These are phyloP conservation scores for Pangasius sanitwongsei DNA, from an alignment of 2,797 vertebrate genomes.

Conservation along the genomic window DNA sequence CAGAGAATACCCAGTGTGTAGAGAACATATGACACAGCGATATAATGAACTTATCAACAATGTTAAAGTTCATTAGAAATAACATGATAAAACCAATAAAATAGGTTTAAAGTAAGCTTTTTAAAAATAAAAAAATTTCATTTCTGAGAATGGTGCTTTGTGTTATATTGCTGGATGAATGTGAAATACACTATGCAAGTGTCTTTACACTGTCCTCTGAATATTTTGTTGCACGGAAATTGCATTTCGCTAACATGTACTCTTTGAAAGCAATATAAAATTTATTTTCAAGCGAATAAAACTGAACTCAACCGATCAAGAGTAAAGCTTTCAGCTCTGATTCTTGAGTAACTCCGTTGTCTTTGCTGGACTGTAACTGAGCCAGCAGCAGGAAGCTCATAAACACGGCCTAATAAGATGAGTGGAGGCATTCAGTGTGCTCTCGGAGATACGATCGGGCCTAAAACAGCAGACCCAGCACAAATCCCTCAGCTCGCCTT, in stretches of 20 bases:
- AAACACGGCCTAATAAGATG: slow-evolving; percentile 63
- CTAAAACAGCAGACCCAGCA: slow-evolving; percentile 65
- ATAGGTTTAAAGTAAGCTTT: background rate
- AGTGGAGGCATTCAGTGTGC: slow-evolving; percentile 60
- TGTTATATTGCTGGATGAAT: background rate
- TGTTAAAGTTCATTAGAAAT: background rate
- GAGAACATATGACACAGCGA: background rate
- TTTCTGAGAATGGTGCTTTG: background rate
- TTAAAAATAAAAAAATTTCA: background rate
- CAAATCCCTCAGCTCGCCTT: slow-evolving; percentile 60
- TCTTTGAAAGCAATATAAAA: background rate
- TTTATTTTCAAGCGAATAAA: background rate
- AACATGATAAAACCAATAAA: background rate
- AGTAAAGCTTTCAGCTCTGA: slow-evolving; percentile 33
- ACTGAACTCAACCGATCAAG: background rate
- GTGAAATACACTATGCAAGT: background rate
- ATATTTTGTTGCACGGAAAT: background rate
- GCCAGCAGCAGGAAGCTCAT: slow-evolving; percentile 65
- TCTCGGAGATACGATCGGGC: slow-evolving; percentile 69
- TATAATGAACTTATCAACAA: background rate
- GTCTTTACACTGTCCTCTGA: background rate
- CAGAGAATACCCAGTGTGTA: background rate
- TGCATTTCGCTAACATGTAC: background rate
- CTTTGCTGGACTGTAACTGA: slow-evolving; percentile 56
- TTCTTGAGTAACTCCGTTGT: slow-evolving; percentile 44